phyloP scores from a whole-genome alignment of 2,113 vertebrate species.

The Catharus fuscescens region DNA sequence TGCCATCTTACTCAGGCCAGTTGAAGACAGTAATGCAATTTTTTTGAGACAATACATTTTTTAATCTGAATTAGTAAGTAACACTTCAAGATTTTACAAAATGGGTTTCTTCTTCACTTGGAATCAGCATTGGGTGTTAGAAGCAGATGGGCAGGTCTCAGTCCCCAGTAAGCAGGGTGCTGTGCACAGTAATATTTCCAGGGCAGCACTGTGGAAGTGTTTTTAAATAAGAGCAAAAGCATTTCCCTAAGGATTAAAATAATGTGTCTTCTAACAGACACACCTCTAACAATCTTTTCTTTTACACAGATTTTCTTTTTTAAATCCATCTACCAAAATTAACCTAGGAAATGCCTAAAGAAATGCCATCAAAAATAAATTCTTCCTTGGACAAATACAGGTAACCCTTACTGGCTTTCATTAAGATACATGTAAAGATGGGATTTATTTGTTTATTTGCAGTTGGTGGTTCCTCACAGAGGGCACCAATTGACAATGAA shows the following conservation, averaged over 20 bases:
- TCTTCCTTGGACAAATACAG: not conserved
- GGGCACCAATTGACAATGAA: too few species aligned
- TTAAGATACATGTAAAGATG: not conserved
- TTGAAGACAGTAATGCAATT: rapidly evolving
- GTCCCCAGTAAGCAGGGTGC: not conserved
- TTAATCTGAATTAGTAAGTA: not conserved
- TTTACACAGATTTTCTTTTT: not conserved
- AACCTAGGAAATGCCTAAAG: not conserved
- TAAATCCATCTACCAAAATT: not conserved
- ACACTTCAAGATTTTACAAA: not conserved
- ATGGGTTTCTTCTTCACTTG: not conserved
- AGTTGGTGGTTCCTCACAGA: too few species aligned
- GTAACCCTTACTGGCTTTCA: not conserved
- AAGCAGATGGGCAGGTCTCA: not conserved
- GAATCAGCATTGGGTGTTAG: rapidly evolving
- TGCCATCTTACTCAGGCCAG: not conserved
- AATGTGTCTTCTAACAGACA: not conserved
- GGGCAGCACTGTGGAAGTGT: not conserved
- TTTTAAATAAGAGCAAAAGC: not conserved
- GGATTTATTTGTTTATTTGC: not conserved
- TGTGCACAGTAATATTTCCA: not conserved
- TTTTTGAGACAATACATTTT: not conserved
- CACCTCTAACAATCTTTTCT: not conserved
- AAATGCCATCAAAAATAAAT: not conserved
- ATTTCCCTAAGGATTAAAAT: not conserved